phyloP scores from a whole-genome alignment of 2,113 vertebrate species.

The Gopherus flavomarginatus region DNA sequence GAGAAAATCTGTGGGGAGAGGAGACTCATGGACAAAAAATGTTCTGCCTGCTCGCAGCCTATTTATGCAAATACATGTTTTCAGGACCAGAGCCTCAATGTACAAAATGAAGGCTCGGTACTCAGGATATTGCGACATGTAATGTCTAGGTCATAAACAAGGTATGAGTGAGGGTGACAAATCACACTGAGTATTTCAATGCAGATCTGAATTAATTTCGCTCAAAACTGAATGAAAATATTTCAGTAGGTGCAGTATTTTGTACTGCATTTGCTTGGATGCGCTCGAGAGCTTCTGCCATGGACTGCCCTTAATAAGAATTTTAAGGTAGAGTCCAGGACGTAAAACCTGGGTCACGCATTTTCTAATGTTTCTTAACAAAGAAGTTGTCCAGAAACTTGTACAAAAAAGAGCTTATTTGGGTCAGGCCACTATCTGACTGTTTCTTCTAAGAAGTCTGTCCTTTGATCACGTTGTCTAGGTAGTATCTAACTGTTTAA shows the following conservation, averaged over 20 bases:
- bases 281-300: not conserved
- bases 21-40: not conserved
- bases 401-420: not conserved
- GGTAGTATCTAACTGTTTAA: not conserved
- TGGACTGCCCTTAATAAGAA: not conserved
- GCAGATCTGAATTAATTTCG: conserved; percentile 15
- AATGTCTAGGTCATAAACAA: conserved; percentile 54
- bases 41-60: not conserved
- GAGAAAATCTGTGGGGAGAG: not conserved
- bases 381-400: not conserved
- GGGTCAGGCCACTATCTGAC: not conserved
- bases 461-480: not conserved
- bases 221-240: not conserved
- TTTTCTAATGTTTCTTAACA: not conserved
- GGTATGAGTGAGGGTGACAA: conserved; percentile 32
- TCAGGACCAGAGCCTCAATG: not conserved
- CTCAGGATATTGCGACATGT: conserved; percentile 39
- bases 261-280: not conserved
- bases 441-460: not conserved
- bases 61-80: conserved; percentile 3
- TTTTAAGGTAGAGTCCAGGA: not conserved
- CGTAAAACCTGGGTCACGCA: accelerated
- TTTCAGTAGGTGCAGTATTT: not conserved
- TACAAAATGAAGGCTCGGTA: conserved; percentile 1
- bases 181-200: conserved; percentile 41